Percentiles rank a stretch among this genome's conserved stretches.
phyloP scores from a whole-genome alignment of 2,888 invertebrate species.

The Embidobia sp. region DNA sequence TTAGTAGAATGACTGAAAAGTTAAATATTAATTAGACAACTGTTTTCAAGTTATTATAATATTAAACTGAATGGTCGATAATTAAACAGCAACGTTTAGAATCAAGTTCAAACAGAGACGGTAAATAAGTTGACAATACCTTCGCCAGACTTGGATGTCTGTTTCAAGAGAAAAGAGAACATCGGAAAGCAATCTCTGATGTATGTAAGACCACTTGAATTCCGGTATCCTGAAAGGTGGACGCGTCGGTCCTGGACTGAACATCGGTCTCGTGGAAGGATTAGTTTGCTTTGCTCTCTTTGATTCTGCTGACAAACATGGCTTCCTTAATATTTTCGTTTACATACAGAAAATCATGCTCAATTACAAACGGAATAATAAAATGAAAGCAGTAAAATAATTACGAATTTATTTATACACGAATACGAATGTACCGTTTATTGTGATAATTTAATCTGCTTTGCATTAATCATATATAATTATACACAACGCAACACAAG shows the following conservation, averaged over 20 bases:
- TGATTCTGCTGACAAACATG: constrained; percentile 75
- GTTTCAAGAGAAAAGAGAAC: constrained; percentile 98
- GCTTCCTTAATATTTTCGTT: too few species aligned
- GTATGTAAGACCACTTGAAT: constrained; percentile 99
- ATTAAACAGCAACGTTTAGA: too few species aligned
- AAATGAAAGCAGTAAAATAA: too few species aligned
- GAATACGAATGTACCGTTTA: background rate
- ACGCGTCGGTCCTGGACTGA: constrained; percentile 95
- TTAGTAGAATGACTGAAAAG: constrained; percentile 98
- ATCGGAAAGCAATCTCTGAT: constrained; percentile 97
- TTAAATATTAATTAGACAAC: too few species aligned
- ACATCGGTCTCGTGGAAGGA: constrained; percentile 90
- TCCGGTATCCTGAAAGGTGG: constrained; percentile 99
- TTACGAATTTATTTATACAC: background rate
- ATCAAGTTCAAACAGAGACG: too few species aligned
- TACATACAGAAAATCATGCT: too few species aligned
- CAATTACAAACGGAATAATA: too few species aligned
- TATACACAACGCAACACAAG: background rate
- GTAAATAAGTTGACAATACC: constrained; percentile 77
- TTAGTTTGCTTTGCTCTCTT: constrained; percentile 84
- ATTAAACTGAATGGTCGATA: too few species aligned
- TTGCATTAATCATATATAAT: constrained; percentile 19
- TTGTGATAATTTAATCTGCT: constrained; percentile 8
- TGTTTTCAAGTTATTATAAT: too few species aligned
- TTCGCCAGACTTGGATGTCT: constrained; percentile 95